Percentiles rank a stretch among this genome's conserved stretches.
These are phyloP conservation scores for Melikaiella ostensackeni DNA, from an alignment of 2,888 invertebrate genomes.

Conservation along the genomic window DNA sequence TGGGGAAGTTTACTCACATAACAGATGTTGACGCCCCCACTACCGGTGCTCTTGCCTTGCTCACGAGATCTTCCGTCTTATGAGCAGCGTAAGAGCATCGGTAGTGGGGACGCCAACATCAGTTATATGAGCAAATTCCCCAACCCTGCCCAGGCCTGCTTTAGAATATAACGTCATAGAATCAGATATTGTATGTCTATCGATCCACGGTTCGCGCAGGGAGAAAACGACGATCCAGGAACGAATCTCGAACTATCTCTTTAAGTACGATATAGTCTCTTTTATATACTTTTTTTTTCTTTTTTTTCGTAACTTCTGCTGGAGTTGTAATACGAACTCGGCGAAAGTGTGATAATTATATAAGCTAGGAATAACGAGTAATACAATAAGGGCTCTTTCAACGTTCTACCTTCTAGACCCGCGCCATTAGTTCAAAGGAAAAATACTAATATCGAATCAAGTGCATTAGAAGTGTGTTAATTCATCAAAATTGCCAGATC, in stretches of 20 bases:
- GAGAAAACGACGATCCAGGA: slow-evolving; percentile 26
- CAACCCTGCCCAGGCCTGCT: no score
- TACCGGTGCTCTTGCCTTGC: no score
- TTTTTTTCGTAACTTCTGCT: no score
- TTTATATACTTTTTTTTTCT: background rate
- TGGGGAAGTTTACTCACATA: no score
- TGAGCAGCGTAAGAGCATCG: no score
- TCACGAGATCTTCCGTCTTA: no score
- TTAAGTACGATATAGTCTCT: background rate
- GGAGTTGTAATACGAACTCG: slow-evolving; percentile 15
- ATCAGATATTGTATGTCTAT: slow-evolving; percentile 14
- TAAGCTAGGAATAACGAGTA: slow-evolving; percentile 6
- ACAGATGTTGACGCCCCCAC: no score
- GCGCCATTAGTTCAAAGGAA: background rate
- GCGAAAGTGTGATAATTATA: slow-evolving; percentile 18
- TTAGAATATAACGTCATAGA: slow-evolving; percentile 15
- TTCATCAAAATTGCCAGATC: background rate
- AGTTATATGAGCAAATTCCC: no score
- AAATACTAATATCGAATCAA: slow-evolving; percentile 1
- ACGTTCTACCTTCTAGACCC: background rate
- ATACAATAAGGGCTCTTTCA: slow-evolving; percentile 29
- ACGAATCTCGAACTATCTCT: background rate
- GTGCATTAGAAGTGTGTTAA: background rate
- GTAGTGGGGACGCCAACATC: no score
- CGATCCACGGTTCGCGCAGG: slow-evolving; percentile 9